Base-by-base conservation (phyloP, 2,888 invertebrate genomes). In the Drosophila pullipes region DNA sequence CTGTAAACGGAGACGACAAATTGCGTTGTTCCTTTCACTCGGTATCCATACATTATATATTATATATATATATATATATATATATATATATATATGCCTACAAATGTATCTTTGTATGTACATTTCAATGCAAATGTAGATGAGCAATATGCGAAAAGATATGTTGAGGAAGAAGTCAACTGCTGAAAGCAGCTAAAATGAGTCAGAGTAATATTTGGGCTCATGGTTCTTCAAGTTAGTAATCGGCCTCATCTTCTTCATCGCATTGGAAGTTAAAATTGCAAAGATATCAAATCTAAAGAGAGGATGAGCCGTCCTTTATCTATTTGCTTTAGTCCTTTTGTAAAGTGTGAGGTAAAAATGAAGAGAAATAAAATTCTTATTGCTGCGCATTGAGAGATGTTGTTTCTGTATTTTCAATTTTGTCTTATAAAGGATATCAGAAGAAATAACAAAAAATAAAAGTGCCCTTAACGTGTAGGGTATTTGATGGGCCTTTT, bases 401-500 rank as follows among this genome's bases (percentile, higher is more conserved):
- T 18, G 39, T 7, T 18, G 18, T 2, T 39, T 18, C 7, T 7
- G 18, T 18, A 5, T 4, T 22, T 44, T 22, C 11, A 5, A 44
- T 11, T 41, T n/a, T 41, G 10, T 10, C 2, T 10, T n/a, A n/a
- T 4, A 47, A 7, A 7, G 44, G 22, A 22, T 44, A 47, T 22
- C 22, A 33, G 11, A 33, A 11, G 0, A 33, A 33, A 47, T 1
- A 16, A 4, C 7, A 9, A 16, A 2, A 16, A 4, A 22, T 47
- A 9, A 2, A 9, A 47, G 4, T 16, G 47, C 9, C 25, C 11
- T 37, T 53, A 18, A 3, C 6, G 37, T 37, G 37, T 18, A 18
- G 37, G 0, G 37, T 18, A 74, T 78, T 60, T 69, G 69, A 78
- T 74, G 63, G 74, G 61, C 6, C 18, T 9, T 35, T 61, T 61